Base-by-base conservation (phyloP, 2,113 vertebrate genomes). In the Columbina picui region DNA sequence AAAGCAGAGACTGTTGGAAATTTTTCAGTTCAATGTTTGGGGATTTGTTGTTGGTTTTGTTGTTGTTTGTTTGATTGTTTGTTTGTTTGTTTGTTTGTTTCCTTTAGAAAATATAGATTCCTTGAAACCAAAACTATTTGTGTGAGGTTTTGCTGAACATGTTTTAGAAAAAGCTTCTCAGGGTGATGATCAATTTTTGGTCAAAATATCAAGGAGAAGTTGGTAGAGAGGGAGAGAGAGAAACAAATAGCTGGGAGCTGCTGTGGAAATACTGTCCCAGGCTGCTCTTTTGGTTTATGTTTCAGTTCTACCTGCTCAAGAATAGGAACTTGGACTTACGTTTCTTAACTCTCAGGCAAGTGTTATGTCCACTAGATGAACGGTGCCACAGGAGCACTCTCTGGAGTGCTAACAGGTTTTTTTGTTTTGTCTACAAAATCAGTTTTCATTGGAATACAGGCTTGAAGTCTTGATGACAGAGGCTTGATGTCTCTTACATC, bases 61-160 rank as follows among this genome's bases (percentile, higher is more conserved):
- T 22, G 39, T 50, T 50, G 49, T n/a, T n/a, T 14, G 2, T 10
- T 18, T 57, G 45, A 25, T 50, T 50, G 49, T n/a, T n/a, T 9
- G 2, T 10, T 18, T 57, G 22, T 23, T 50, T 50, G 47, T n/a
- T n/a, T 14, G 2, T 9, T 17, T 56, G 45, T 73, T 65, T 55
- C 3, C 2, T 47, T 60, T 14, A 39, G 38, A 61, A 68, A 79
- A 5, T n/a, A 78, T 4, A 18, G 12, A 76, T 85, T 64, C 49
- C 52, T 90, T 69, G 63, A 94, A 95, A 94, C 27, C 67, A 92
- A 88, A 88, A 80, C 25, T 77, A 70, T 88, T 83, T 85, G 13
- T 60, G 29, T 49, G 75, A 90, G 25, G 65, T 93, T 93, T 90
- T 70, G 76, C 53, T 82, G 36, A 65, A 82, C 25, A 69, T 90